Base-by-base conservation (phyloP, 2,797 vertebrate genomes). In the Hipposideros larvatus region DNA sequence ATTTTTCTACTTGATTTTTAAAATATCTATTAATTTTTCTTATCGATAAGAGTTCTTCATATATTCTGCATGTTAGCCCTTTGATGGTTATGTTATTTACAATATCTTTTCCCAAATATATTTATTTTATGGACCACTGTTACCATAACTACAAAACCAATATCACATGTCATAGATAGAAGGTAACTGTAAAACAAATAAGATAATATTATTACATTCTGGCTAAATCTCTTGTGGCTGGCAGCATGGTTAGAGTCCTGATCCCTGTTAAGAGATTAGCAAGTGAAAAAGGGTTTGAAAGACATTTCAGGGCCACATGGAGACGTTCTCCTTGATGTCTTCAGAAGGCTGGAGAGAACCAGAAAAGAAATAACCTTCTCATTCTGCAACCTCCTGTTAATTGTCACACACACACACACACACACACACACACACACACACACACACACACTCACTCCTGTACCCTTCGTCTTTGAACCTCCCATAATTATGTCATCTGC, bases 1-100 rank as follows among this genome's bases (percentile, higher is more conserved):
- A 63, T 85, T 95, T 93, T 92, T 83, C 92, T 75, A 21, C 26
- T 57, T 16, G 13, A 55, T 57, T 41, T 80, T 88, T 82, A 51
- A 21, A 41, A 80, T 66, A 51, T 93, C 73, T 74, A n/a, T 91
- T 83, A 68, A 53, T 43, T 87, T 73, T 85, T 89, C 37, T 43
- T 61, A 57, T 22, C 66, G 70, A 41, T 41, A 91, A 83, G 46
- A 48, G 41, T 55, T 77, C 43, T 85, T 88, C 48, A 61, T 63
- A 28, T 79, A 91, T 43, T 79, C 28, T 74, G 66, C 61, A 70
- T 82, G 41, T 51, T 59, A 37, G 80, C 73, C 68, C 57, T 92
- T 92, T 78, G 66, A 73, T 55, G 73, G 82, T 43, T 46, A 74
- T 41, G 21, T 37, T 34, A 41, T 87, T 51, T 90, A 19, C 16